A percentile compares a stretch with the other conserved stretches of the same genome.
Evolutionary conservation across 2,888 invertebrate species (phyloP).

Genomic region (Dugesia japonica): DNA sequence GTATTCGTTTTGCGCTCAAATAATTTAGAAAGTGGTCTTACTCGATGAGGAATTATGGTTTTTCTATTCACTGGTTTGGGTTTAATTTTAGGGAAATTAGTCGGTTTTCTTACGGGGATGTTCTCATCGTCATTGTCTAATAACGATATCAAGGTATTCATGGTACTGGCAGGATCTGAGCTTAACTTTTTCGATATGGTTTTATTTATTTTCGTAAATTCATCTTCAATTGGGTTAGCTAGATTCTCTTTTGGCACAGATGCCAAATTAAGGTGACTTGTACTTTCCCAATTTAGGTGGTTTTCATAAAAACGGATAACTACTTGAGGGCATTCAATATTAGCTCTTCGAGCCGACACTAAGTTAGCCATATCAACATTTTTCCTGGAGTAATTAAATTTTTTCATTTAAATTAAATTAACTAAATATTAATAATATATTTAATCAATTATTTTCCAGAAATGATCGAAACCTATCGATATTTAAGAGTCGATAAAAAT

Average conservation of each 20-base stretch:
- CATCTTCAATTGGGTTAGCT: not conserved
- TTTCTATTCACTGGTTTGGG: too few species aligned
- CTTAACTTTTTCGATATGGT: not conserved
- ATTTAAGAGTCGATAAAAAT: too few species aligned
- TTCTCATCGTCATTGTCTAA: too few species aligned
- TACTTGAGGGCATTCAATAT: not conserved
- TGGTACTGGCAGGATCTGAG: not conserved
- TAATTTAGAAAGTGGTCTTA: not conserved
- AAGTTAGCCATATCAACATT: not conserved
- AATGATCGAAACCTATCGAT: too few species aligned
- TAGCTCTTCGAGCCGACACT: not conserved
- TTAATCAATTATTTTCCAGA: too few species aligned
- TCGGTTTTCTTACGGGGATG: too few species aligned
- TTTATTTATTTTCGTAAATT: not conserved
- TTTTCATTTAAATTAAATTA: too few species aligned
- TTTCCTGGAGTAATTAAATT: not conserved
- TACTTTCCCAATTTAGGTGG: not conserved
- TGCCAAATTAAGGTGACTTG: not conserved
- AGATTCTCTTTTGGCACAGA: not conserved
- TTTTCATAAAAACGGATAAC: conserved; percentile 1
- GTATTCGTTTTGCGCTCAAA: not conserved
- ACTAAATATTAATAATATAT: too few species aligned
- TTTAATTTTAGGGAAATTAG: too few species aligned
- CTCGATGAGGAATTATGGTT: not conserved
- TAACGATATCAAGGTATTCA: not conserved